Evolutionary conservation across 1,140 invertebrate genomes (phyloP).

Genomic region (Tribolium madens): DNA sequence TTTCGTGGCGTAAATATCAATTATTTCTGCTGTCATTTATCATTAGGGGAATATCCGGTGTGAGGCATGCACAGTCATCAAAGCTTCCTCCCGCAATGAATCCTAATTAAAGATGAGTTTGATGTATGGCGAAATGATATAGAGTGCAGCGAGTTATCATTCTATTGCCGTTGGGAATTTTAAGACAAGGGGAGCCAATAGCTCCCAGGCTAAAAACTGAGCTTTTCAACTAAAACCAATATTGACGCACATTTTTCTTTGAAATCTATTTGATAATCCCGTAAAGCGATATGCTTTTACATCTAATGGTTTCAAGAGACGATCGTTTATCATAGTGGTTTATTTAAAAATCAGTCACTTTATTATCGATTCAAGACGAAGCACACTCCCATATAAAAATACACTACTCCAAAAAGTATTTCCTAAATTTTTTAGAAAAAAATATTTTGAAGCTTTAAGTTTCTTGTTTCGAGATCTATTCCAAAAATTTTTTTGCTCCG

Average conservation of each 20-base stretch:
- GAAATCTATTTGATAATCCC: conserved; percentile 42
- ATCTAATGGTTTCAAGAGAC: conserved; percentile 38
- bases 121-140: conserved; percentile 45
- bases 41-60: conserved; percentile 46
- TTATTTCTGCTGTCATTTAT: conserved; percentile 49
- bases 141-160: conserved; percentile 7
- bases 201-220: conserved; percentile 12
- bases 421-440: too few species aligned
- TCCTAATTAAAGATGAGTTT: conserved; percentile 48
- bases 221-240: conserved; percentile 43
- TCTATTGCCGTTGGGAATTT: conserved; percentile 22
- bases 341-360: conserved; percentile 39
- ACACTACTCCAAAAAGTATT: too few species aligned
- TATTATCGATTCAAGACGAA: conserved; percentile 5
- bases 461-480: too few species aligned
- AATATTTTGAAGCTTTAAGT: too few species aligned
- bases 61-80: conserved; percentile 35
- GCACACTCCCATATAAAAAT: background rate
- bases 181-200: conserved; percentile 18
- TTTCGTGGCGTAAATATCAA: conserved; percentile 51
- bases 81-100: conserved; percentile 46
- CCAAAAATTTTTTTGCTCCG: too few species aligned
- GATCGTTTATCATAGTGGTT: conserved; percentile 38
- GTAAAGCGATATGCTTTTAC: conserved; percentile 45
- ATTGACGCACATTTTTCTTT: conserved; percentile 40